Evolutionary conservation across 1,140 invertebrate species (phyloP), one percentile per base, ranked within the genome.

Genomic region (Drosophila subobscura): DNA sequence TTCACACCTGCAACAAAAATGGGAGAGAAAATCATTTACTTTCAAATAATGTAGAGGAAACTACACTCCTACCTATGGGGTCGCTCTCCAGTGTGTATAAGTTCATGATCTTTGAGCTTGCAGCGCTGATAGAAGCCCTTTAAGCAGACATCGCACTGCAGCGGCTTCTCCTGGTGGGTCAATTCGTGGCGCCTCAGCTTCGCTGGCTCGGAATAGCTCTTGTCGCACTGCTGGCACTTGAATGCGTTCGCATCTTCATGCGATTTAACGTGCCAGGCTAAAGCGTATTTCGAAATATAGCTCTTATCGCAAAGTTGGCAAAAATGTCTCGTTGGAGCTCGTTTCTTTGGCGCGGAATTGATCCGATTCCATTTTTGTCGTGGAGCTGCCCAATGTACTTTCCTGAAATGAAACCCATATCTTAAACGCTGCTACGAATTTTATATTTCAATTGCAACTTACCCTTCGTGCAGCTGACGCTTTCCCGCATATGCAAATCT

Each of bases 1-100:
- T 5, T 85, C 77, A 22, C 80, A 84, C 5, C 80, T 79, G 41
- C 5, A 76, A 52, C 5, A 1, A 22, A 5, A 45, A 51, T 4
- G 1, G 4, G 5, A 5, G 8, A 27, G 14, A 14, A 20, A 20
- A 20, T 20, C 16, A 7, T 0, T 25, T 29, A 23, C 40, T 25
- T 20, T 25, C 7, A n/a, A 50, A 4, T 20, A 7, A 25, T 12
- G 7, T 27, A 22, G 3, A 10, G 2, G 22, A 33, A 7, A 14
- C 16, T 0, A 3, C 16, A 6, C 7, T 8, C 8, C 6, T 5
- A 60, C 80, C 64, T 56, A 33, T 77, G 71, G 2, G 83, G 79
- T 14, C 79, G 75, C 40, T 85, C 81, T 3, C 81, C 81, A 2
- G 81, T 85, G 45, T 85, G 81, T 12, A 86, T 86, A 1, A 76